These are phyloP conservation scores for Cacoxenus indagator DNA, from an alignment of 2,888 invertebrate species.

Conservation along the genomic window DNA sequence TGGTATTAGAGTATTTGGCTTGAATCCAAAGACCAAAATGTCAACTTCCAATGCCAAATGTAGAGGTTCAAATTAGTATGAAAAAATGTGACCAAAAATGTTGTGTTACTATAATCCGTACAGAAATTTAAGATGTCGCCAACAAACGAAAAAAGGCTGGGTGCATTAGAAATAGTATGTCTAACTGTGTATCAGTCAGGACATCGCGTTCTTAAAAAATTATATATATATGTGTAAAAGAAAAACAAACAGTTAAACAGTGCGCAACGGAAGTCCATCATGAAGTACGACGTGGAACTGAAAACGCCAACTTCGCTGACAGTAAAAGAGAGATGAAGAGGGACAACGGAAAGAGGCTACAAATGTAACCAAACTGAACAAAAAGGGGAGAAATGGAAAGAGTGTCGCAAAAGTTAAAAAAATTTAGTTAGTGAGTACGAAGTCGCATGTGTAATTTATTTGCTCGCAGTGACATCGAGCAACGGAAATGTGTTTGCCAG, in stretches of 20 bases:
- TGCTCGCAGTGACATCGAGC: neutral
- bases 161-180: too few species aligned
- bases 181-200: conserved; percentile 44
- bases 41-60: conserved; percentile 57
- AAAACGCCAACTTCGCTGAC: neutral
- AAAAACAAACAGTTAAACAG: conserved; percentile 65
- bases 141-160: too few species aligned
- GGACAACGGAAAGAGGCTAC: neutral
- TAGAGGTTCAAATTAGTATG: too few species aligned
- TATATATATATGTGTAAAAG: too few species aligned
- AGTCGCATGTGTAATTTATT: neutral
- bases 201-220: conserved; percentile 56
- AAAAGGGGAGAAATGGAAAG: neutral
- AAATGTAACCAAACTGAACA: neutral
- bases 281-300: conserved; percentile 17
- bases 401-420: neutral
- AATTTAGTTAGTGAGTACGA: neutral
- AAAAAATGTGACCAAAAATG: too few species aligned
- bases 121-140: too few species aligned
- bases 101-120: too few species aligned
- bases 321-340: neutral
- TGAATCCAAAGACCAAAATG: conserved; percentile 45
- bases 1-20: neutral
- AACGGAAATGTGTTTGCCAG: neutral
- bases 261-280: conserved; percentile 60